Conservation (phyloP, 2,888 invertebrate genomes). For the Chouioia cunea region DNA sequence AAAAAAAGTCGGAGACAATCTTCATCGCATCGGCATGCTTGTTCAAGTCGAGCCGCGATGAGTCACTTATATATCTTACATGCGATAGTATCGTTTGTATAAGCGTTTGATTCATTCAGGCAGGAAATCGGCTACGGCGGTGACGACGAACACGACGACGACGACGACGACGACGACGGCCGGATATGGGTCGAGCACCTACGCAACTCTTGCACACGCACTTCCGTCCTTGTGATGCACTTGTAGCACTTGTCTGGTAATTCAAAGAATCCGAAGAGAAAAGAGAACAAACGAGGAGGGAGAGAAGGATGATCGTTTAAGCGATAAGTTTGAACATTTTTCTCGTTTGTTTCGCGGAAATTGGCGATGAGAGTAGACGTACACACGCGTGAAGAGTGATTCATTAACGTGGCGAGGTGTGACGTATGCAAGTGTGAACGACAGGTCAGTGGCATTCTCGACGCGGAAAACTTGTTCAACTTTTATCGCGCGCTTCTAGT, state of each 20-base stretch:
- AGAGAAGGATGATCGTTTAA: too few relatives aligned
- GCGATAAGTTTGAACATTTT: too few relatives aligned
- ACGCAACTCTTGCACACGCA: constrained; percentile 15
- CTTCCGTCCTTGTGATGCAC: constrained; percentile 4
- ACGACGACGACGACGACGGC: not conserved
- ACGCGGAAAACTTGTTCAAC: constrained; percentile 22
- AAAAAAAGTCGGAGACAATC: too few relatives aligned
- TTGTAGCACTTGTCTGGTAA: too few relatives aligned
- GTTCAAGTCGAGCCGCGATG: not conserved
- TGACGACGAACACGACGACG: not conserved
- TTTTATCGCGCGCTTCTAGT: not conserved
- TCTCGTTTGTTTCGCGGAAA: too few relatives aligned
- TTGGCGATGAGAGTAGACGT: too few relatives aligned
- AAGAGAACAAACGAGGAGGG: too few relatives aligned
- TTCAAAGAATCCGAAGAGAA: too few relatives aligned
- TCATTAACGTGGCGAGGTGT: not conserved
- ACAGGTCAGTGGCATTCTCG: constrained; percentile 4
- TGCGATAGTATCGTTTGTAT: too few relatives aligned
- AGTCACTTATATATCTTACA: not conserved
- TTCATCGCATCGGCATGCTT: constrained; percentile 13
- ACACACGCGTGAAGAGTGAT: not conserved
- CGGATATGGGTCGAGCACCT: constrained; percentile 20
- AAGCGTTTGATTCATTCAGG: not conserved
- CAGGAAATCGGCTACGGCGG: not conserved
- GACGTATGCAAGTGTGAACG: not conserved